Evolutionary conservation across 1,140 invertebrate species (phyloP).

Genomic region (Hyposmocoma kahamanoa): DNA sequence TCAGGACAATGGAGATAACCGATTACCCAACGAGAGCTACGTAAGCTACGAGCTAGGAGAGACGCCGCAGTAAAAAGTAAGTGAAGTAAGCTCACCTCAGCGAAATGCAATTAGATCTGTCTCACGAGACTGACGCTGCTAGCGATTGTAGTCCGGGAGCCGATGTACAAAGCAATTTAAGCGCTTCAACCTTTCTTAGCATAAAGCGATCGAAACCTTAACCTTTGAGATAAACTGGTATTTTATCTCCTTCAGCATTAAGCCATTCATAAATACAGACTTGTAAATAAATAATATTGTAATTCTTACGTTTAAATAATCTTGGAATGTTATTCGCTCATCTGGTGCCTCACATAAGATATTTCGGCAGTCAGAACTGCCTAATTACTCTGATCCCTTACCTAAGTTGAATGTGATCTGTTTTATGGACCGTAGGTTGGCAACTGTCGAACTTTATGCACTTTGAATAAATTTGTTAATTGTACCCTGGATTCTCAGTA

Average conservation of each 20-base stretch:
- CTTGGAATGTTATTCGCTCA: too few relatives aligned
- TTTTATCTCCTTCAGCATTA: neutral
- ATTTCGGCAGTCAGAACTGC: too few relatives aligned
- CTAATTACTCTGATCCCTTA: too few relatives aligned
- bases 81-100: slow-evolving; percentile 61
- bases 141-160: slow-evolving; percentile 27
- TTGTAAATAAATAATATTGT: neutral
- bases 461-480: too few relatives aligned
- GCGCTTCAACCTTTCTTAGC: neutral
- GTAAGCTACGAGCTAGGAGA: neutral
- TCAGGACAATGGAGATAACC: too few relatives aligned
- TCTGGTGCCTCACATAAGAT: too few relatives aligned
- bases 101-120: slow-evolving; percentile 68
- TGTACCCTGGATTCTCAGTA: too few relatives aligned
- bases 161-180: neutral
- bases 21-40: neutral
- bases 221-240: neutral
- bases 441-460: too few relatives aligned
- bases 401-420: too few relatives aligned
- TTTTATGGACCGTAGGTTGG: too few relatives aligned
- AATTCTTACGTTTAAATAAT: neutral
- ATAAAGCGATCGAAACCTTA: neutral
- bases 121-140: slow-evolving; percentile 53
- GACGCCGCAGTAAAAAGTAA: slow-evolving; percentile 51
- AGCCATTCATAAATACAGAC: neutral